Evolutionary conservation across 2,113 vertebrate genomes (phyloP), one percentile per base, ranked within the genome.

Genomic region (Sterna hirundo): DNA sequence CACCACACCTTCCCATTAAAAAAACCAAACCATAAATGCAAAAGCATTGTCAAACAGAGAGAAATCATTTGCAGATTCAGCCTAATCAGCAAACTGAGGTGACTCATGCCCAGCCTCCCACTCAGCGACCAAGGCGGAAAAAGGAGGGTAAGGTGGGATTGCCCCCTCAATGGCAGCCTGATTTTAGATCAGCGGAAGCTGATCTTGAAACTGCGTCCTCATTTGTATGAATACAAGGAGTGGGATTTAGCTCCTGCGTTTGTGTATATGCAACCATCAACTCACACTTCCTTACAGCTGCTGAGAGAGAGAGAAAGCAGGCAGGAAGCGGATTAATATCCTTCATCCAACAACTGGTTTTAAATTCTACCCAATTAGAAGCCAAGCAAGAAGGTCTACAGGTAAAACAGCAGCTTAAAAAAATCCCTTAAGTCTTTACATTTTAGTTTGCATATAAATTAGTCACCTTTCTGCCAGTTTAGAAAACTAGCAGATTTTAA

Each of bases 271-370:
- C 18, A 60, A 9, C 60, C 22, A 34, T 5, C 51, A 82, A 10
- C 6, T 87, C 19, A 5, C 0, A 2, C 21, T 30, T 36, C 6
- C 1, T 2, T 9, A 3, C 6, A 58, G 55, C 1, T 57, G 40
- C 0, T 52, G 55, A n/a, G 23, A 54, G 60, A 15, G 30, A 38
- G 44, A 36, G 38, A 4, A 1, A 29, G 36, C 38, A 47, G 32
- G 40, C 14, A 29, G 13, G 14, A 40, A 61, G 21, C 22, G 5
- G 3, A 26, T 54, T 3, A 60, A 57, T 11, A 11, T 14, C 62
- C 60, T 52, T 51, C 22, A 49, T 6, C 42, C 52, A 54, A 47
- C 62, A 36, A 51, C 7, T 0, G 2, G 4, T 25, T 69, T 65
- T 36, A 51, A 26, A 19, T 51, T 71, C 68, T 14, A 51, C 15